Base-by-base conservation (phyloP, 2,113 vertebrate species). In the Zosterops lateralis region DNA sequence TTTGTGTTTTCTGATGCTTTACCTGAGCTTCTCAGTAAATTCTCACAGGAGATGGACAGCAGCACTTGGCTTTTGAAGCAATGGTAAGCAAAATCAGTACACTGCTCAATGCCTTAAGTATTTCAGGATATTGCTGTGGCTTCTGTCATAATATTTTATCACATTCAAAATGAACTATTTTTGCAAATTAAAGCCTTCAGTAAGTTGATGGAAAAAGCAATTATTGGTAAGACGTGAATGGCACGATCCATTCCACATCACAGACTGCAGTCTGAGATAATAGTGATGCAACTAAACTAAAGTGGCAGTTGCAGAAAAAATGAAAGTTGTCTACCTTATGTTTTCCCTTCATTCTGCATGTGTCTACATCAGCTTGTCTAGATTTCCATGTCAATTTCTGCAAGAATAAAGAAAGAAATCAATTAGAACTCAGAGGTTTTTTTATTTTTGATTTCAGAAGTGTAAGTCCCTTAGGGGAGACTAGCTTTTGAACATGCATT, bases 371-470 rank as follows among this genome's bases (percentile, higher is more conserved):
- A 66, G 98, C 98, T 97, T 99, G 99, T 95, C 98, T 99, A 97
- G 99, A 99, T 98, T 99, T 99, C 99, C 99, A 99, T 34, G 99
- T 99, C 98, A 99, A 96, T 98, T 99, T 99, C 99, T 99, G 97
- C 62, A 91, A 97, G 90, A 95, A 97, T 96, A 94, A 96, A 96
- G 94, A 96, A 93, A 96, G 95, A 98, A 96, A 96, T 98, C 96
- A 97, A 97, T 97, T 96, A 97, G 74, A 93, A 84, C 81, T 84
- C 95, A 94, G 93, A 97, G 95, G 64, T 85, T 91, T 93, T 92
- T 92, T 93, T 96, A 87, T 78, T 92, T 97, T 97, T 97, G 94
- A 95, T 96, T 98, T 97, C 90, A 94, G 95, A 97, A 95, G 93
- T 85, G 95, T 94, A 96, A 96, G 95, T 96, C 89, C 92, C 91